Percentiles rank a stretch among this genome's conserved stretches.
phyloP scores from a whole-genome alignment of 2,113 vertebrate genomes.

The Rhadina sibilatrix region DNA sequence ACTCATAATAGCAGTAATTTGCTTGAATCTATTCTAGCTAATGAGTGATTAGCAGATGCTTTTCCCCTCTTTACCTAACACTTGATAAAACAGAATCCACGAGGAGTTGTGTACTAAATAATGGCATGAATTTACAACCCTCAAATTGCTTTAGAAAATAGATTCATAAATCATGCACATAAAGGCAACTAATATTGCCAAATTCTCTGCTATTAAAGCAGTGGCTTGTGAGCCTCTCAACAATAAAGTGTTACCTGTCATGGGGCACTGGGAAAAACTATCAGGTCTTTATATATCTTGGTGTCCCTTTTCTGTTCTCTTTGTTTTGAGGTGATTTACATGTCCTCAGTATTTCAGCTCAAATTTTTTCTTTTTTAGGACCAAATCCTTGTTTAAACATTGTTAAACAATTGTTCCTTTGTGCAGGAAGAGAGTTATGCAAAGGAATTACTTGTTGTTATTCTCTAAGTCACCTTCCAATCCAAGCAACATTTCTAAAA shows the following conservation, averaged over 20 bases:
- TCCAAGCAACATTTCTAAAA: background rate
- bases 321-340: background rate
- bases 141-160: conserved; percentile 32
- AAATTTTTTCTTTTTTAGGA: background rate
- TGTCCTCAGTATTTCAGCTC: background rate
- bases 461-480: conserved; percentile 10
- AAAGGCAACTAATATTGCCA: conserved; percentile 17
- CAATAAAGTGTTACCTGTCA: background rate
- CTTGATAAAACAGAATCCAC: background rate
- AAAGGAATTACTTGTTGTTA: background rate
- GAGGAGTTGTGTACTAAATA: conserved; percentile 18
- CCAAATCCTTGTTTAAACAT: background rate
- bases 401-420: background rate
- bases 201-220: conserved; percentile 5
- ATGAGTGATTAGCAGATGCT: conserved; percentile 43
- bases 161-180: conserved; percentile 21
- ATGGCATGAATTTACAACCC: conserved; percentile 20
- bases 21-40: conserved; percentile 18
- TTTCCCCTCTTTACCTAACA: conserved; percentile 6
- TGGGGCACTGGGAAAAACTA: background rate
- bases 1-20: conserved; percentile 20
- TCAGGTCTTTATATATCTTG: background rate
- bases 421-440: background rate
- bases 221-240: background rate
- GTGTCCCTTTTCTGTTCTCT: background rate